These are phyloP conservation scores for Platalea minor DNA, from an alignment of 2,797 vertebrate genomes.

Conservation along the genomic window DNA sequence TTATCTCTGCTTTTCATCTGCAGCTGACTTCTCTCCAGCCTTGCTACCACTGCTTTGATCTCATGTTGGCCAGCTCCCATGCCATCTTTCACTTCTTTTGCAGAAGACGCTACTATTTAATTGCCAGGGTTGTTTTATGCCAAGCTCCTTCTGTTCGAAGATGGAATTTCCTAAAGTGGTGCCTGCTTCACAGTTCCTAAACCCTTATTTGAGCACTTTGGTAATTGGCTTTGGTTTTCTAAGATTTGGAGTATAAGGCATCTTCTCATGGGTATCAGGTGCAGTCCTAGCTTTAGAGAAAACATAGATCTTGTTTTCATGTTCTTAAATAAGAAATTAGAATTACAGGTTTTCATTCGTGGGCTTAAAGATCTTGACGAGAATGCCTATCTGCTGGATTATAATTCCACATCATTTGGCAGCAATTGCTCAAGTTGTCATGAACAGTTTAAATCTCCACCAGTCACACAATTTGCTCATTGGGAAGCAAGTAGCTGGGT, in stretches of 20 bases:
- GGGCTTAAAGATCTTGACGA: background rate
- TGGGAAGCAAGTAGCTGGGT: background rate
- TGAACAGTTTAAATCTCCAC: slow-evolving; percentile 5
- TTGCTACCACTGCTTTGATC: background rate
- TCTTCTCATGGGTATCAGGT: slow-evolving; percentile 5
- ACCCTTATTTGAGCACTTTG: background rate
- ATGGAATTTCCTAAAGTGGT: background rate
- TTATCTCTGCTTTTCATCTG: slow-evolving; percentile 6
- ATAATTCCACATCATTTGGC: slow-evolving; percentile 6
- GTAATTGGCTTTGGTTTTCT: background rate
- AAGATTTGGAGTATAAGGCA: background rate
- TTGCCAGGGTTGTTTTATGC: background rate
- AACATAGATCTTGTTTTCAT: background rate
- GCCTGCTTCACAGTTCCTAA: background rate
- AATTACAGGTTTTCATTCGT: slow-evolving; percentile 5
- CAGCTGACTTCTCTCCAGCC: background rate
- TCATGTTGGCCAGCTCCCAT: background rate
- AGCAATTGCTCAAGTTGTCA: background rate
- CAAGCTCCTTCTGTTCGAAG: background rate
- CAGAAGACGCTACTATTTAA: background rate
- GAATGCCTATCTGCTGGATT: background rate
- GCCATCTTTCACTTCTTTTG: background rate
- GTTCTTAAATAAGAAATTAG: background rate
- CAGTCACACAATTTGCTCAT: background rate
- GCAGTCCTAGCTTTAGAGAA: background rate